Conservation (phyloP, 1,140 invertebrate species). For the Mamestra configurata region DNA sequence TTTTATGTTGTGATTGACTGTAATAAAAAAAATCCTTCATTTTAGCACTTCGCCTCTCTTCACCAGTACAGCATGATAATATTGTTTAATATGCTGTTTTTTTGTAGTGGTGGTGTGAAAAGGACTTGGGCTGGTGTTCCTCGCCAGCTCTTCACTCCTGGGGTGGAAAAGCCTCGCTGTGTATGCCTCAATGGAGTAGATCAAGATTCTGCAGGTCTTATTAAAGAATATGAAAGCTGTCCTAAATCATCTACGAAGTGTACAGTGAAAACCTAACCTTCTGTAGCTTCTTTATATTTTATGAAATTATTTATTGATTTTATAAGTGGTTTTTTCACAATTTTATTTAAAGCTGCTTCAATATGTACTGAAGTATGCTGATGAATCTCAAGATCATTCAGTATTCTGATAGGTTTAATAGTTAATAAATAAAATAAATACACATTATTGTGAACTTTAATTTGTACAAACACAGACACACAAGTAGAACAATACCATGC, state of each 20-base stretch:
- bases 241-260: conserved; percentile 68
- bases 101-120: conserved; percentile 94
- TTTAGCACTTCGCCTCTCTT: too few relatives aligned
- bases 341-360: too few relatives aligned
- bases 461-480: conserved; percentile 27
- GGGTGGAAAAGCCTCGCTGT: conserved; percentile 91
- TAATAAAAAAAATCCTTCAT: too few relatives aligned
- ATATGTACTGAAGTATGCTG: too few relatives aligned
- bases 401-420: too few relatives aligned
- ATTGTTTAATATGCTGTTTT: conserved; percentile 36
- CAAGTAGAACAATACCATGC: conserved; percentile 11
- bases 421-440: background rate
- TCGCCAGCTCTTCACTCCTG: conserved; percentile 91
- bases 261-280: conserved; percentile 47
- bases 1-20: too few relatives aligned
- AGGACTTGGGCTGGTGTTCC: conserved; percentile 96
- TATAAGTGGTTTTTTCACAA: too few relatives aligned
- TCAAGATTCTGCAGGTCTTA: conserved; percentile 85
- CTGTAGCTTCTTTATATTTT: too few relatives aligned
- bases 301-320: too few relatives aligned
- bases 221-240: conserved; percentile 90
- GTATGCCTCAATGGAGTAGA: conserved; percentile 92
- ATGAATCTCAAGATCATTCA: too few relatives aligned
- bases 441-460: conserved; percentile 26
- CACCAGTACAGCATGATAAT: too few relatives aligned